Percentiles rank a stretch among this genome's conserved stretches.
Conservation (phyloP, 2,888 invertebrate genomes). For the Agrotis puta region DNA sequence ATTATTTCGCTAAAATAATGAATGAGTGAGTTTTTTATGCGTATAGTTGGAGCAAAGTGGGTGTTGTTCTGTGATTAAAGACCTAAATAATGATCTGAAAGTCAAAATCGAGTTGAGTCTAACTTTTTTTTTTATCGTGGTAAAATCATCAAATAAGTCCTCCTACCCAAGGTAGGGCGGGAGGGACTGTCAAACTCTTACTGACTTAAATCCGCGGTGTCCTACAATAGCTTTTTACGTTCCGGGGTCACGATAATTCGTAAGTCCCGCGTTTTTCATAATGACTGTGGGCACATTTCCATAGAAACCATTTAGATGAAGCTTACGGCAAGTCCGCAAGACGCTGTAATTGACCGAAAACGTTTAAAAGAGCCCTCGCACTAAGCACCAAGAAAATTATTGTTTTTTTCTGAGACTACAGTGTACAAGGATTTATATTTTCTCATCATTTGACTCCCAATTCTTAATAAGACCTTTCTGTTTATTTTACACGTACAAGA, state of each 20-base stretch:
- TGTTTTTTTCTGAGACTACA: neutral
- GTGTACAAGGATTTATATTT: slow-evolving; percentile 15
- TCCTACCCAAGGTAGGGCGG: too few species aligned
- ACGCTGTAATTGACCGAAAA: neutral
- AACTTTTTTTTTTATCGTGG: too few species aligned
- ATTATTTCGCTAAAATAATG: slow-evolving; percentile 29
- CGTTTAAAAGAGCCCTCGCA: neutral
- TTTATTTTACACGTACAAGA: slow-evolving; percentile 27
- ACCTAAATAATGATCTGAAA: neutral
- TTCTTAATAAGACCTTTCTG: slow-evolving; percentile 14
- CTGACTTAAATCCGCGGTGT: too few species aligned
- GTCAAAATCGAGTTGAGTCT: too few species aligned
- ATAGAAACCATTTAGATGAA: neutral
- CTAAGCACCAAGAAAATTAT: neutral
- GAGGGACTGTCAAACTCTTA: too few species aligned
- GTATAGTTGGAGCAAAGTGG: neutral
- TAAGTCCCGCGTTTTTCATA: too few species aligned
- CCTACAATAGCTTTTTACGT: too few species aligned
- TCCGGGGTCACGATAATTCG: too few species aligned
- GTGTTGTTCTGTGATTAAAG: neutral
- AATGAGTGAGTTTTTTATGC: slow-evolving; percentile 2
- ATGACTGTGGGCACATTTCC: neutral
- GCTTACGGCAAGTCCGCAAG: neutral
- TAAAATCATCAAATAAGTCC: too few species aligned
- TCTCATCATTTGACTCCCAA: neutral